These are phyloP conservation scores for Strigamia crassipes DNA, from an alignment of 2,888 invertebrate genomes.

Conservation along the genomic window DNA sequence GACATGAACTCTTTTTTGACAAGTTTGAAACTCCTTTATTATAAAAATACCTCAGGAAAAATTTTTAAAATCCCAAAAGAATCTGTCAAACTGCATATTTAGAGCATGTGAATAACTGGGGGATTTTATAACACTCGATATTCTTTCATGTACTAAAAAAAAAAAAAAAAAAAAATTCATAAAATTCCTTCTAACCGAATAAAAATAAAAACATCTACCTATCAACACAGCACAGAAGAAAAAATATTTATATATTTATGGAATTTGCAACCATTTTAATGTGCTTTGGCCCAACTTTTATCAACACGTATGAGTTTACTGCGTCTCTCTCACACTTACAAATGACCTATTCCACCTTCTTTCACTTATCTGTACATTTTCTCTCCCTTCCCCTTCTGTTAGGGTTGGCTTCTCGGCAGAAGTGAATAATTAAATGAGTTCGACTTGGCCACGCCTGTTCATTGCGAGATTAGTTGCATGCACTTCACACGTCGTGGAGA, in stretches of 20 bases:
- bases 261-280: constrained; percentile 25
- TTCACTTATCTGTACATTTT: constrained; percentile 40
- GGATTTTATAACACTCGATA: constrained; percentile 32
- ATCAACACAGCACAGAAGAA: neutral
- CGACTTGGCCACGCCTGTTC: constrained; percentile 42
- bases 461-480: constrained; percentile 42
- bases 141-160: neutral
- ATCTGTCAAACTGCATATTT: constrained; percentile 13
- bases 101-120: constrained; percentile 20
- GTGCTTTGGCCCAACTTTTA: neutral
- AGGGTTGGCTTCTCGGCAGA: constrained; percentile 26
- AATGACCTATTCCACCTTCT: constrained; percentile 30
- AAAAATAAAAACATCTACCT: neutral
- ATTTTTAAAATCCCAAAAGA: neutral
- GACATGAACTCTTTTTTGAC: constrained; percentile 19
- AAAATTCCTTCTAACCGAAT: neutral
- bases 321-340: neutral
- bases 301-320: neutral
- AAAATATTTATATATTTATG: neutral
- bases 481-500: constrained; percentile 42
- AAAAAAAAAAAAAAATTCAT: neutral
- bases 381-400: constrained; percentile 1
- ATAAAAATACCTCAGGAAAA: neutral
- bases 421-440: constrained; percentile 40
- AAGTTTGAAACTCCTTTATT: constrained; percentile 5